These are phyloP conservation scores for Melinopterus prodromus DNA, from an alignment of 2,888 invertebrate species.

Conservation along the genomic window DNA sequence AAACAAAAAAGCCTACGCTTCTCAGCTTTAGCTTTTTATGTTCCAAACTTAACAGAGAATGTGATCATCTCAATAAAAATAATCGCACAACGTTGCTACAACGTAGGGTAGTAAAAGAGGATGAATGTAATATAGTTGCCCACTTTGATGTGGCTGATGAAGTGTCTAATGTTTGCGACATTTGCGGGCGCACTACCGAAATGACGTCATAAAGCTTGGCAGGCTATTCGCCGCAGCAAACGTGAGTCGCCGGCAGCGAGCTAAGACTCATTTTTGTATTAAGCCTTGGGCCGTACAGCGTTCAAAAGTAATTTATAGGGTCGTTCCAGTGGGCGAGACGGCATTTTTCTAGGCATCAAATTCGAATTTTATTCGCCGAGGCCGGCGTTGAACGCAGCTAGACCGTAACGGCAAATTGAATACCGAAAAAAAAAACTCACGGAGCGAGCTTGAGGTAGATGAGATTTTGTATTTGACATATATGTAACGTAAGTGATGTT, in stretches of 20 bases:
- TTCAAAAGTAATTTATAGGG: slow-evolving; percentile 24
- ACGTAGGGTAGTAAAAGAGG: background rate
- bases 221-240: background rate
- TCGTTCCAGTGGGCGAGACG: slow-evolving; percentile 14
- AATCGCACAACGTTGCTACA: no score
- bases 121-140: background rate
- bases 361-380: slow-evolving; percentile 18
- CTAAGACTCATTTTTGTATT: slow-evolving; percentile 11
- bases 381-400: background rate
- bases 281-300: slow-evolving; percentile 8
- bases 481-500: background rate
- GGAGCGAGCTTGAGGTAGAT: slow-evolving; percentile 11
- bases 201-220: background rate
- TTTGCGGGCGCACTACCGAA: background rate
- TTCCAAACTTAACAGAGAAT: no score
- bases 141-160: background rate
- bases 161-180: slow-evolving; percentile 4
- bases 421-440: slow-evolving; percentile 8
- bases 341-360: slow-evolving; percentile 26
- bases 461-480: slow-evolving; percentile 20
- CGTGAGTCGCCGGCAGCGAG: background rate
- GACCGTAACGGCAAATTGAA: slow-evolving; percentile 12
- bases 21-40: no score
- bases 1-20: no score
- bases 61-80: no score